Conservation (phyloP, 2,113 vertebrate genomes). For the Alethe diademata region DNA sequence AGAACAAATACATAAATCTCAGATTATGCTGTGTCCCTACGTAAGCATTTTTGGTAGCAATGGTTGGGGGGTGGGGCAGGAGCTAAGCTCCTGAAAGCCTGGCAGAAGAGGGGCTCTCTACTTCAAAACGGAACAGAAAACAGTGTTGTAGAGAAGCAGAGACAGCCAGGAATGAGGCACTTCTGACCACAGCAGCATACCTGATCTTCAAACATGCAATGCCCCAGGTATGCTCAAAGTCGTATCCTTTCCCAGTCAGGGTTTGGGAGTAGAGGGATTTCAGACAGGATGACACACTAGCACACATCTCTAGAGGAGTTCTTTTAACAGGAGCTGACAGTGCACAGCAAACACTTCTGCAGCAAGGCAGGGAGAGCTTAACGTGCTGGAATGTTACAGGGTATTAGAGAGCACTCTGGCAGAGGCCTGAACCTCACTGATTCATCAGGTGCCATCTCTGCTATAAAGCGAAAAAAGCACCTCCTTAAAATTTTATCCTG, state of each 20-base stretch:
- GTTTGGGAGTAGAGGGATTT: background rate
- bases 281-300: constrained; percentile 33
- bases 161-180: background rate
- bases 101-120: background rate
- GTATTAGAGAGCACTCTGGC: background rate
- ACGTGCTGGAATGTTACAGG: background rate
- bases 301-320: background rate
- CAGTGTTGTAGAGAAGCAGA: accelerated
- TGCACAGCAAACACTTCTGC: background rate
- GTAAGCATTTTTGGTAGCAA: background rate
- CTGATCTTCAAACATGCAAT: background rate
- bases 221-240: background rate
- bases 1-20: background rate
- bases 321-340: constrained; percentile 3
- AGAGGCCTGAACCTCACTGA: background rate
- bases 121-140: background rate
- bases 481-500: background rate
- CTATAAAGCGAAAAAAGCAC: background rate
- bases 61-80: background rate
- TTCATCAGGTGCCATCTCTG: background rate
- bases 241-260: background rate
- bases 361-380: background rate
- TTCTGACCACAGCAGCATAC: background rate
- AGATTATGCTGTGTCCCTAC: background rate
- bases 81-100: background rate